Evolutionary conservation across 2,797 vertebrate genomes (phyloP).

Genomic region (Yasuhikotakia modesta): DNA sequence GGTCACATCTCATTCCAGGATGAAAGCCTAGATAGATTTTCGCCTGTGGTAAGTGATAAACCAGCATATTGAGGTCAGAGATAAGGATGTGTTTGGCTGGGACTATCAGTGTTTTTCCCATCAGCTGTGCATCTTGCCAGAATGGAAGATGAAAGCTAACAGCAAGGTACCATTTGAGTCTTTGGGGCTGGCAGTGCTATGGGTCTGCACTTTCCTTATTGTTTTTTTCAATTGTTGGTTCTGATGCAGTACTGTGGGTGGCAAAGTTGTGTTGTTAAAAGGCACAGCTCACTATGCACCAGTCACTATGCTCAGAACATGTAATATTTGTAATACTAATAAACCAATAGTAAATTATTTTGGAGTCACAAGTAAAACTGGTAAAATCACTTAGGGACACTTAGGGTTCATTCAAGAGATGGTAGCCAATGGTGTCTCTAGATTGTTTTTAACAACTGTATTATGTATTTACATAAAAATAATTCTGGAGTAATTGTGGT

Average conservation of each 20-base stretch:
- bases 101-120: slow-evolving; percentile 2
- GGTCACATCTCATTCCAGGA: slow-evolving; percentile 41
- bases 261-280: too few species aligned
- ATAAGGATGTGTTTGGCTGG: slow-evolving; percentile 30
- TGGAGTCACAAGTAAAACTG: too few species aligned
- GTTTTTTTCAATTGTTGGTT: background rate
- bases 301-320: too few species aligned
- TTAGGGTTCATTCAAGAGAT: too few species aligned
- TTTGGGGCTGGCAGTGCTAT: background rate
- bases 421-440: too few species aligned
- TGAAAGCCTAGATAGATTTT: slow-evolving; percentile 45
- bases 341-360: too few species aligned
- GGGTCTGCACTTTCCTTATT: slow-evolving; percentile 1
- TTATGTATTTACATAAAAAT: too few species aligned
- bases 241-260: background rate
- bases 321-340: too few species aligned
- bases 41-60: slow-evolving; percentile 30
- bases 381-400: too few species aligned
- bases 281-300: too few species aligned
- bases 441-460: too few species aligned
- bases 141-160: slow-evolving; percentile 31
- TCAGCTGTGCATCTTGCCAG: slow-evolving; percentile 25
- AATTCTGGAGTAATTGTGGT: too few species aligned
- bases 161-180: background rate
- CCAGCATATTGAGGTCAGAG: slow-evolving; percentile 21